These are phyloP conservation scores for Ptilorrhoa leucosticta DNA, from an alignment of 2,113 vertebrate species.

Conservation along the genomic window DNA sequence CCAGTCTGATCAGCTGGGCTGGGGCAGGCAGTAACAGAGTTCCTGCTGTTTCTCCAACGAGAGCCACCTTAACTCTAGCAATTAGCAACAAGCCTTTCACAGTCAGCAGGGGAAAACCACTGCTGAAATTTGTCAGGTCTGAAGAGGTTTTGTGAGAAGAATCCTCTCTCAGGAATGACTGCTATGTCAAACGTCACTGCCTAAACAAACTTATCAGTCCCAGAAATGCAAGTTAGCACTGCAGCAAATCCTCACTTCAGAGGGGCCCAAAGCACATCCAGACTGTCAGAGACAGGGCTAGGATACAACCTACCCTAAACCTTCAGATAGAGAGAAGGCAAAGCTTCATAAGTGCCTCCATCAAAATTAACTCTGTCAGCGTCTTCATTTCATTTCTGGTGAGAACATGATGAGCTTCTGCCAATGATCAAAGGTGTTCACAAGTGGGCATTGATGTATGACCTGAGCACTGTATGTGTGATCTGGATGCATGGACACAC, in stretches of 20 bases:
- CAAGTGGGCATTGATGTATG: fast-evolving
- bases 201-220: slow-evolving; percentile 40
- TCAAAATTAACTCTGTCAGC: neutral
- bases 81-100: neutral
- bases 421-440: neutral
- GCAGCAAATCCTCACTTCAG: neutral
- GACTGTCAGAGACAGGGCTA: neutral
- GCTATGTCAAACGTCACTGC: neutral
- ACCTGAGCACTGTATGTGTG: neutral
- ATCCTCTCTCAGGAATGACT: neutral
- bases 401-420: neutral
- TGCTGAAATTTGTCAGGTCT: neutral
- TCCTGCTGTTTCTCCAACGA: neutral
- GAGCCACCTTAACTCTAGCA: neutral
- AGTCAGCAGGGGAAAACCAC: neutral
- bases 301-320: neutral
- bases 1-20: neutral
- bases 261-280: neutral
- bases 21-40: neutral
- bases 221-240: slow-evolving; percentile 4
- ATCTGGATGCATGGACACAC: neutral
- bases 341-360: neutral
- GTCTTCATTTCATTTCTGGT: neutral
- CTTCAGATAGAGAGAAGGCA: neutral
- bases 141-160: neutral